Evolutionary conservation across 2,113 vertebrate species (phyloP), one percentile per base, ranked within the genome.

Genomic region (Lepisosteus oculatus): DNA sequence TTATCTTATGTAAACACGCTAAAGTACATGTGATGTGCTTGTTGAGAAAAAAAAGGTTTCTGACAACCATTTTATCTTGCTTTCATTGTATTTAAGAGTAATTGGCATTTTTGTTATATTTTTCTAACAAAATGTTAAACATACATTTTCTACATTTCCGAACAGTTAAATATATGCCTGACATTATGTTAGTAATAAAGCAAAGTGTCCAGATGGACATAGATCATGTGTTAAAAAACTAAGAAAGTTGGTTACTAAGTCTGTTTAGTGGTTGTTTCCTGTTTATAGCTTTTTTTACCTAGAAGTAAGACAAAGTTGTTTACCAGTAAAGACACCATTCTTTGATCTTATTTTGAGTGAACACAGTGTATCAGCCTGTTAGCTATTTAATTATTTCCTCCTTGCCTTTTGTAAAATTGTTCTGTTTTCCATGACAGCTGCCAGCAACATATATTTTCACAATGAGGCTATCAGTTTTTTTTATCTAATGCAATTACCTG

Each of bases 371-470:
- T 42, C n/a, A 3, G 54, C 14, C 47, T 71, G 59, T 47, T 43
- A n/a, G 70, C 61, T 17, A 17, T 65, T 57, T 71, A 17, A 65
- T 43, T n/a, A 51, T 57, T 72, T 72, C 70, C 63, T 72, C 55
- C 29, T 6, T 63, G 47, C 47, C 17, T 55, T 61, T 47, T n/a
- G 61, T 47, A 51, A 65, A 43, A 65, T 51, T 55, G 62, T 51
- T 51, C 51, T 56, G 61, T 65, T 72, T 72, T 44, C 61, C 51
- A 12, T 45, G n/a, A 41, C 55, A 41, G 43, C 70, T 65, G 61
- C 54, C 61, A 72, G 29, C 9, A 55, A 47, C 54, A 54, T 55
- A 71, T 54, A 42, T 13, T 56, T 57, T 43, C 29, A 55, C 11
- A 56, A 51, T 54, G 70, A 65, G 51, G 47, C 47, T 5, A 51